Evolutionary conservation across 2,797 vertebrate species (phyloP).

Genomic region (Pseudomugil gertrudae): DNA sequence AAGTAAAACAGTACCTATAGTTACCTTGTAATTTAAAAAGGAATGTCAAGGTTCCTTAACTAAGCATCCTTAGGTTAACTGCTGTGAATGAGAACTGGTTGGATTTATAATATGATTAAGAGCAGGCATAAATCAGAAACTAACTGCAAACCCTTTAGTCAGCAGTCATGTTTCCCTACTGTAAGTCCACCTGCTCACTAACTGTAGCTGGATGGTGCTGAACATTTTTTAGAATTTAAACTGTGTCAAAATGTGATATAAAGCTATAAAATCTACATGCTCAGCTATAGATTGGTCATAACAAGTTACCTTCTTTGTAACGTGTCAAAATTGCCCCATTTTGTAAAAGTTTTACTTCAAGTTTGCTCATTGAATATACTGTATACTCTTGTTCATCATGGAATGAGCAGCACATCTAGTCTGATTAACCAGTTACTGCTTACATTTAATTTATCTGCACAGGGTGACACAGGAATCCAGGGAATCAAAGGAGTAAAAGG

Average conservation of each 20-base stretch:
- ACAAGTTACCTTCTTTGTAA: neutral
- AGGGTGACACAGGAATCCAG: conserved; percentile 79
- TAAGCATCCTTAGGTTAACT: neutral
- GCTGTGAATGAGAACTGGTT: neutral
- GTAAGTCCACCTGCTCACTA: no score
- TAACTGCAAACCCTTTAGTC: no score
- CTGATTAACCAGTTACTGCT: conserved; percentile 11
- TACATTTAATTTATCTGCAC: conserved; percentile 35
- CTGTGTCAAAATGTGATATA: neutral
- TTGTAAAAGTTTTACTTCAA: neutral
- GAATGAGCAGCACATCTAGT: neutral
- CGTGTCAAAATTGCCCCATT: neutral
- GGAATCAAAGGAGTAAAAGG: conserved; percentile 79
- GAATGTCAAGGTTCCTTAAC: neutral
- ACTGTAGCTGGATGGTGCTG: no score
- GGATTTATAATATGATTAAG: neutral
- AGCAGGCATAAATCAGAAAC: no score
- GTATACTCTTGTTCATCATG: neutral
- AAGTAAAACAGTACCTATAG: no score
- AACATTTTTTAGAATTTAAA: neutral
- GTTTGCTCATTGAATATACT: neutral
- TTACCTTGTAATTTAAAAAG: neutral
- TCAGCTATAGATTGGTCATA: neutral
- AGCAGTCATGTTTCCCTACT: no score
- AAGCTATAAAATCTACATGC: neutral